Conservation (phyloP, 2,888 invertebrate species). For the Hirtodrosophila duncani region DNA sequence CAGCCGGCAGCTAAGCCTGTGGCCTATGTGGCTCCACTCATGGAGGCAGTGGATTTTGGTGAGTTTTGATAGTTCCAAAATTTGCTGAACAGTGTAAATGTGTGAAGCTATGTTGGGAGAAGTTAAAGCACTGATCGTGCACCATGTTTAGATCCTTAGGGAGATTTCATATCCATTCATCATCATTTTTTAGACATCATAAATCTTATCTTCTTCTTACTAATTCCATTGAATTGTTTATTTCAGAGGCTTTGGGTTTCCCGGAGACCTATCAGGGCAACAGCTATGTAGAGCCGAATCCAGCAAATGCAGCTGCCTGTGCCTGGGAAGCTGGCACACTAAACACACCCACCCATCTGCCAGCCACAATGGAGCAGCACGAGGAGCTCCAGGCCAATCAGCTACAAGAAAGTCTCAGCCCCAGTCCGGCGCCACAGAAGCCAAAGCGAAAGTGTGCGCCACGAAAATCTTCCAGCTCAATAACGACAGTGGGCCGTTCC, state of each 20-base stretch:
- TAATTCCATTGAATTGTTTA: too few relatives aligned
- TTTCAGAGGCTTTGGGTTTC: conserved; percentile 36
- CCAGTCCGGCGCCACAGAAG: neutral
- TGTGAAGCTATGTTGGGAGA: too few relatives aligned
- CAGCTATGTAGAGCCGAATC: neutral
- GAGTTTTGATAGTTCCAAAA: conserved; percentile 4
- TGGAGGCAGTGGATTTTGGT: conserved; percentile 57
- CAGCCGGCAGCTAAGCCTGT: conserved; percentile 13
- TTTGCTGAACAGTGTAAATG: too few relatives aligned
- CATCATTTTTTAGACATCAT: too few relatives aligned
- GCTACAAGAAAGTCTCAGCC: neutral
- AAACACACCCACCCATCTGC: conserved; percentile 48
- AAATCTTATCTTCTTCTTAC: too few relatives aligned
- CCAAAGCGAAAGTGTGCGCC: conserved; percentile 14
- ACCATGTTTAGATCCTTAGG: too few relatives aligned
- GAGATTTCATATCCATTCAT: too few relatives aligned
- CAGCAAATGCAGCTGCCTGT: neutral
- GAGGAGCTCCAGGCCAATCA: conserved; percentile 2
- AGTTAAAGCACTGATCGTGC: too few relatives aligned
- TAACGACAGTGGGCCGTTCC: too few relatives aligned
- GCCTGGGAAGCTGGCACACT: conserved; percentile 34
- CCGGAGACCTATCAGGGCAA: conserved; percentile 21
- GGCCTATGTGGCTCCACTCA: conserved; percentile 25
- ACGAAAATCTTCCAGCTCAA: conserved; percentile 2
- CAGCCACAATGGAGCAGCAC: conserved; percentile 33